A percentile compares a stretch with the other conserved stretches of the same genome.
Conservation (phyloP, 1,140 invertebrate species). For the Hirudo medicinalis region DNA sequence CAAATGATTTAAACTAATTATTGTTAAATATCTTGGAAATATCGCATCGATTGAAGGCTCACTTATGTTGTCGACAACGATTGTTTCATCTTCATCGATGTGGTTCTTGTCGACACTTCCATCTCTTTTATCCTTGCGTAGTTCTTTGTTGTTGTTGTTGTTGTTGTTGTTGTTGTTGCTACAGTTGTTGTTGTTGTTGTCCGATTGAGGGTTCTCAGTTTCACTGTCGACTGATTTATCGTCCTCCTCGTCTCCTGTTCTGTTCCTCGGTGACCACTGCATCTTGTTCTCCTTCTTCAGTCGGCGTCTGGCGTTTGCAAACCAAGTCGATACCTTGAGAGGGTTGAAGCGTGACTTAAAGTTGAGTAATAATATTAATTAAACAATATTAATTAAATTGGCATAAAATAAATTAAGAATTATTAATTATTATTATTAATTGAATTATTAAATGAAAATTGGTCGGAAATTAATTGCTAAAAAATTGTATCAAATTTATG, state of each 20-base stretch:
- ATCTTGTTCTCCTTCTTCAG: conserved; percentile 97
- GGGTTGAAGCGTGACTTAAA: too few relatives aligned
- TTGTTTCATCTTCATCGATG: conserved; percentile 17
- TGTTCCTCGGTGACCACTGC: conserved; percentile 89
- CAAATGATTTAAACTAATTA: too few relatives aligned
- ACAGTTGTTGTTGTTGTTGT: conserved; percentile 30
- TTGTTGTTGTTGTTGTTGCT: conserved; percentile 25
- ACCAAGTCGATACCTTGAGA: conserved; percentile 36
- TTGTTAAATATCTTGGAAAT: too few relatives aligned
- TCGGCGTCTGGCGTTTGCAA: conserved; percentile 23
- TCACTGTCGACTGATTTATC: conserved; percentile 24
- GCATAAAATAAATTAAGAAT: too few relatives aligned
- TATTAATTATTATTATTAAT: too few relatives aligned
- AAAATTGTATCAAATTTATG: too few relatives aligned
- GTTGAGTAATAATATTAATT: too few relatives aligned
- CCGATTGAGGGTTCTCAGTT: background rate
- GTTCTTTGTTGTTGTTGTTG: conserved; percentile 23
- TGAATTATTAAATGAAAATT: too few relatives aligned
- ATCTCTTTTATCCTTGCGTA: conserved; percentile 29
- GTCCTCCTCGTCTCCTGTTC: conserved; percentile 80
- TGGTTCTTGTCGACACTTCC: conserved; percentile 27
- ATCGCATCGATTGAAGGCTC: background rate
- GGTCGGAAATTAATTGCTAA: too few relatives aligned
- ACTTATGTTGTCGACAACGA: conserved; percentile 20
- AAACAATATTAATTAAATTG: too few relatives aligned